Evolutionary conservation across 1,140 invertebrate genomes (phyloP).

Genomic region (Leptopilina boulardi): DNA sequence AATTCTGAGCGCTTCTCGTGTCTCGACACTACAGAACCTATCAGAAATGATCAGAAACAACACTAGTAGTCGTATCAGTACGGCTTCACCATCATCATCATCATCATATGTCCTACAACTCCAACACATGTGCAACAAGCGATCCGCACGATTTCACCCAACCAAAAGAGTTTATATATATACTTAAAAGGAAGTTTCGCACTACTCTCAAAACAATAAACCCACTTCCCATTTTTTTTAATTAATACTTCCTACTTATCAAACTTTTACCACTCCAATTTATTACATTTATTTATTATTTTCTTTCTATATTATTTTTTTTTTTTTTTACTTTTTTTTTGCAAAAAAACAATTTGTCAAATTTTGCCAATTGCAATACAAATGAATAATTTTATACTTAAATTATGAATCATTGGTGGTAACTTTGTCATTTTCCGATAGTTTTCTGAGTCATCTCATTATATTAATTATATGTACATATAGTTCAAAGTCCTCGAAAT

Average conservation of each 20-base stretch:
- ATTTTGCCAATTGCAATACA: not conserved
- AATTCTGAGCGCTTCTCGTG: constrained; percentile 51
- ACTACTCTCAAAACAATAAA: not conserved
- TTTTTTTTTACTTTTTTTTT: not conserved
- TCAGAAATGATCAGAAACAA: not conserved
- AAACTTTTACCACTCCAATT: not conserved
- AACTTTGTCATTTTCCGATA: not conserved
- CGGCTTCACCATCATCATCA: not conserved
- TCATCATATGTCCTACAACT: not conserved
- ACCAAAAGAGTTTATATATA: not conserved
- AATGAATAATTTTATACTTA: not conserved
- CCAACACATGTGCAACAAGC: constrained; percentile 12
- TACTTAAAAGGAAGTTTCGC: constrained; percentile 5
- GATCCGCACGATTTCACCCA: constrained; percentile 17
- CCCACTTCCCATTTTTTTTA: not conserved
- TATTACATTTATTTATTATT: not conserved
- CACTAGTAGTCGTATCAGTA: not conserved
- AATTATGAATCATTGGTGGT: constrained; percentile 15
- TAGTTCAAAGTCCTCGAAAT: constrained; percentile 10
- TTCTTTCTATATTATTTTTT: too few species aligned
- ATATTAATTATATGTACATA: not conserved
- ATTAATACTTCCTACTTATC: not conserved
- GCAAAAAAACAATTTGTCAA: not conserved
- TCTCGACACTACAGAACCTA: constrained; percentile 45
- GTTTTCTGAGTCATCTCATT: constrained; percentile 5